These are phyloP conservation scores for Hyles euphorbiae DNA, from an alignment of 1,140 invertebrate species.

Conservation along the genomic window DNA sequence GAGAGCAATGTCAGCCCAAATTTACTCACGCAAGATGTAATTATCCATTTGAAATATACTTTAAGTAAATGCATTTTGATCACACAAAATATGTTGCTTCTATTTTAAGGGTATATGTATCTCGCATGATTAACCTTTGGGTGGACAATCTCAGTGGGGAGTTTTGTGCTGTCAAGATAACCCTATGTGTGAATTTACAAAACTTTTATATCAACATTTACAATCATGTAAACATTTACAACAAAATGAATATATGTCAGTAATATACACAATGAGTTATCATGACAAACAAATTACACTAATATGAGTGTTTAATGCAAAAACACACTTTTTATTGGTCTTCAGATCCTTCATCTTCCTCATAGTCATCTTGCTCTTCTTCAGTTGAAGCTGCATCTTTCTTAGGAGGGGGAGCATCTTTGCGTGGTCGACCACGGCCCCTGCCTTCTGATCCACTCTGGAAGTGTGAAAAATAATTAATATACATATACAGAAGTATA, in stretches of 20 bases:
- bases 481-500: too few species aligned
- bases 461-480: slow-evolving; percentile 13
- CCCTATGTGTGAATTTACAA: slow-evolving; percentile 36
- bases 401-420: slow-evolving; percentile 68
- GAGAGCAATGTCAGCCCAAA: slow-evolving; percentile 58
- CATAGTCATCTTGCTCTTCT: slow-evolving; percentile 72
- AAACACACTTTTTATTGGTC: slow-evolving; percentile 60
- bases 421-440: slow-evolving; percentile 67
- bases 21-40: slow-evolving; percentile 56
- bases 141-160: slow-evolving; percentile 56
- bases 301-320: slow-evolving; percentile 54
- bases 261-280: slow-evolving; percentile 46
- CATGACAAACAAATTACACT: slow-evolving; percentile 70
- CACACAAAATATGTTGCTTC: slow-evolving; percentile 17
- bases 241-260: slow-evolving; percentile 33
- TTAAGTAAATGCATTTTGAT: slow-evolving; percentile 50
- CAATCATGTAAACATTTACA: slow-evolving; percentile 39
- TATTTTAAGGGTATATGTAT: slow-evolving; percentile 16
- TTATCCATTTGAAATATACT: slow-evolving; percentile 36
- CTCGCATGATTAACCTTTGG: slow-evolving; percentile 65
- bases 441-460: slow-evolving; percentile 56
- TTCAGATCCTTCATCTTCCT: slow-evolving; percentile 69
- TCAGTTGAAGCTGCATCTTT: slow-evolving; percentile 69
- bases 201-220: slow-evolving; percentile 29
- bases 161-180: slow-evolving; percentile 64